Evolutionary conservation across 2,888 invertebrate genomes (phyloP).

Genomic region (Platynereis dumerilii): DNA sequence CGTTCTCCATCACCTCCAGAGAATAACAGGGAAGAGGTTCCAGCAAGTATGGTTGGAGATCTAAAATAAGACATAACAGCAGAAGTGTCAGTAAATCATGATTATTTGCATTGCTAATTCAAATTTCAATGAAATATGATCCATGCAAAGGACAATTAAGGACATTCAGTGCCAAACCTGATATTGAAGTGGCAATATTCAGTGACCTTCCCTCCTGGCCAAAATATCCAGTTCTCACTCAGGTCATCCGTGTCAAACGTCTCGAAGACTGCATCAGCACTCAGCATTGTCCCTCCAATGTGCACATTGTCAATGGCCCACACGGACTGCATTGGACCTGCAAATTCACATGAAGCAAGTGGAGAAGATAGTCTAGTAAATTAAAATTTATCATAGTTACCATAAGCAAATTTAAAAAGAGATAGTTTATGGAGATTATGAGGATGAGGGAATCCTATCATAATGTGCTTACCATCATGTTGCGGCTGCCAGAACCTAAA

Average conservation of each 20-base stretch:
- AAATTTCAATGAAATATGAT: no score
- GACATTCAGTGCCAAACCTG: slow-evolving; percentile 47
- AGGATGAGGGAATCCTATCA: no score
- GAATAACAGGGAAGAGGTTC: slow-evolving; percentile 56
- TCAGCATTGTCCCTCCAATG: slow-evolving; percentile 58
- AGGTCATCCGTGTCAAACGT: slow-evolving; percentile 50
- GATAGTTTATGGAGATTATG: no score
- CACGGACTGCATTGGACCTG: slow-evolving; percentile 57
- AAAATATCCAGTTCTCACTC: slow-evolving; percentile 60
- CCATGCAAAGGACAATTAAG: no score
- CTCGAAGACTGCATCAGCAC: slow-evolving; percentile 56
- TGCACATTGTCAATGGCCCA: slow-evolving; percentile 64
- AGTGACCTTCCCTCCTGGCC: slow-evolving; percentile 59
- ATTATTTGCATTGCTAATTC: background rate
- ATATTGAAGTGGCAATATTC: slow-evolving; percentile 54
- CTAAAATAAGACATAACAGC: slow-evolving; percentile 37
- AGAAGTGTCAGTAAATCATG: background rate
- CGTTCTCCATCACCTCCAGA: slow-evolving; percentile 54
- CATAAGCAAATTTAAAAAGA: no score
- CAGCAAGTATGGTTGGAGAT: slow-evolving; percentile 45
- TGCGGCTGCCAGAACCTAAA: slow-evolving; percentile 64
- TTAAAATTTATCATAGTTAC: background rate
- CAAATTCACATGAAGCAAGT: slow-evolving; percentile 15
- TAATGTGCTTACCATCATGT: slow-evolving; percentile 49
- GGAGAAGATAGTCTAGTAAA: background rate